Base-by-base conservation (phyloP, 2,797 vertebrate species). In the Neostethus bicornis region DNA sequence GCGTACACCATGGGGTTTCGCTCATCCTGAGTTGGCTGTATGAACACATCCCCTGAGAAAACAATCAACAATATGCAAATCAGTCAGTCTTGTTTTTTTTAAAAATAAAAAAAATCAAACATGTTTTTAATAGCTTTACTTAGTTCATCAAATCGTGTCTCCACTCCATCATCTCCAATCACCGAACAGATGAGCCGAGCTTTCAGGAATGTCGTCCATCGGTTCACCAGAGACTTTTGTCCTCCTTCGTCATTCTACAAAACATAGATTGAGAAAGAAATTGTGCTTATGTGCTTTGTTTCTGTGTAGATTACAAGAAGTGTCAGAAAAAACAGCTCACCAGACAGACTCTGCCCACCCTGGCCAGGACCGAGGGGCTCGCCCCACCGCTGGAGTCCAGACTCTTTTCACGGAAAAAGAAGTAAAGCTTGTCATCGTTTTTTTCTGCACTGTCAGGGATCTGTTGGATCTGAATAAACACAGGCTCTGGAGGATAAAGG, bases 131-230 rank as follows among this genome's bases (percentile, higher is more conserved):
- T 4, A 20, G 42, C 66, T 91, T 93, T 79, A 95, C 94, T 89
- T 64, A 95, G 90, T 84, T 94, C 92, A 65, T 95, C 93, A 28
- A 95, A 95, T 5, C 89, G 88, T 0, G 93, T 95, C 87, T 95
- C 94, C 62, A 94, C 91, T 6, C 93, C 93, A 3, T 94, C 93
- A 2, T 90, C 88, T 31, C 93, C 93, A 14, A 92, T 91, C 71
- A 95, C 93, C 0, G 94, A 94, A 39, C 96, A 98, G 65, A 96
- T 93, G 51, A 98, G 92, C 51, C 91, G 94, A 67, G 96, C 94
- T 73, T 98, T 98, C 61, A 98, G 90, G 85, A 97, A 96, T 0
- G 95, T 98, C 7, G 95, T 97, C 96, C 96, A 98, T 79, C 95
- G 96, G 88, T 95, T 94, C 63, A 94, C 93, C 66, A 98, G 88